Conservation (phyloP, 1,140 invertebrate species). For the Chionoecetes opilio region DNA sequence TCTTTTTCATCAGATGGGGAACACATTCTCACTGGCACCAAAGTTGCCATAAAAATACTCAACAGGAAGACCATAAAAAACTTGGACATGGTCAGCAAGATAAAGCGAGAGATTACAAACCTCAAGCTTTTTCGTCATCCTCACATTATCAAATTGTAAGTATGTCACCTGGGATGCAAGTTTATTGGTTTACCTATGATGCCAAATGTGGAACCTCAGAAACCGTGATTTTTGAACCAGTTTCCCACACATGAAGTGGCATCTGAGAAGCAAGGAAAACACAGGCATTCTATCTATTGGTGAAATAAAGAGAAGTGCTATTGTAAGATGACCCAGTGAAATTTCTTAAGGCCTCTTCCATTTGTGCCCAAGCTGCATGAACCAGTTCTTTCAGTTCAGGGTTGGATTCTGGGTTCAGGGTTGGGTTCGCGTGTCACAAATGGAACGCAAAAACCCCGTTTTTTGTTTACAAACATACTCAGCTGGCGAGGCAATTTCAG, state of each 20-base stretch:
- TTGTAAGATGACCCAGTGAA: no score
- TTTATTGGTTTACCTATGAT: not conserved
- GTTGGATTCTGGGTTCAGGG: no score
- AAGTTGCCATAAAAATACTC: slow-evolving; percentile 99
- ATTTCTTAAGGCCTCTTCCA: not conserved
- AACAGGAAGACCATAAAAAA: slow-evolving; percentile 99
- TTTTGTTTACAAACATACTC: no score
- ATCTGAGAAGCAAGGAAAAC: no score
- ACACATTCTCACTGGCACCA: slow-evolving; percentile 98
- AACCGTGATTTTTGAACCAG: not conserved
- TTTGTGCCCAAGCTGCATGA: no score
- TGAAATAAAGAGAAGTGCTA: no score
- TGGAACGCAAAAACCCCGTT: no score
- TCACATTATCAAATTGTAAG: slow-evolving; percentile 99
- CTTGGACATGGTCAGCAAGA: slow-evolving; percentile 99
- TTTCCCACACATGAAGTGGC: not conserved
- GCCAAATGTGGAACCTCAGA: slow-evolving; percentile 51
- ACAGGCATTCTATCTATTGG: no score
- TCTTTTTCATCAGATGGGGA: slow-evolving; percentile 91
- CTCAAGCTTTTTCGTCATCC: slow-evolving; percentile 99
- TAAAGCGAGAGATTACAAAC: slow-evolving; percentile 99
- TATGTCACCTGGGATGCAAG: slow-evolving; percentile 81
- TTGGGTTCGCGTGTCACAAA: no score
- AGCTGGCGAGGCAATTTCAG: no score
- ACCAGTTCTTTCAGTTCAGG: no score